phyloP scores from a whole-genome alignment of 2,888 invertebrate species.

The Rugalucina vietnamica region DNA sequence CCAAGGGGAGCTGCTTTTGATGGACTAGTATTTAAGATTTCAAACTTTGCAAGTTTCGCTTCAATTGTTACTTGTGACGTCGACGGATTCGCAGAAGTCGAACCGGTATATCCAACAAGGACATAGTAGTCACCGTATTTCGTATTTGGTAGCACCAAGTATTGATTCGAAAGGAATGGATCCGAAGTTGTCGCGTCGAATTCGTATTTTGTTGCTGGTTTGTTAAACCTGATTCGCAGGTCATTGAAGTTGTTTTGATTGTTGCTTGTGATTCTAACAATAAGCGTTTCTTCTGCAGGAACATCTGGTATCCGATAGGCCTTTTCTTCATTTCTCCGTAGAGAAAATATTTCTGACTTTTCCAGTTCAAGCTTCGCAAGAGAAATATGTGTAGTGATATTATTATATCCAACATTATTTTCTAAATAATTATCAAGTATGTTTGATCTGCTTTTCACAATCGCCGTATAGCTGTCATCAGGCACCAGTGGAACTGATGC shows the following conservation, averaged over 20 bases:
- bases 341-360: neutral
- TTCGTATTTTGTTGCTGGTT: slow-evolving; percentile 38
- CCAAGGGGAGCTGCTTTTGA: neutral
- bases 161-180: slow-evolving; percentile 41
- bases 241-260: slow-evolving; percentile 22
- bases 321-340: neutral
- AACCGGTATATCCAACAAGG: slow-evolving; percentile 19
- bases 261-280: slow-evolving; percentile 21
- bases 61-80: slow-evolving; percentile 3
- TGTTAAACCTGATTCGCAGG: slow-evolving; percentile 28
- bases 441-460: slow-evolving; percentile 51
- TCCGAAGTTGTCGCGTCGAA: slow-evolving; percentile 36
- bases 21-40: slow-evolving; percentile 38
- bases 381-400: slow-evolving; percentile 17
- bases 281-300: slow-evolving; percentile 31
- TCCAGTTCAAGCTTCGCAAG: slow-evolving; percentile 4
- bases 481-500: slow-evolving; percentile 11
- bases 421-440: slow-evolving; percentile 36
- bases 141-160: slow-evolving; percentile 32
- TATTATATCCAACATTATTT: slow-evolving; percentile 35
- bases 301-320: slow-evolving; percentile 29
- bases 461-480: slow-evolving; percentile 21
- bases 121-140: slow-evolving; percentile 39
- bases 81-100: neutral
- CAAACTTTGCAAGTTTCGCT: slow-evolving; percentile 42